Percentiles rank a stretch among this genome's conserved stretches.
Evolutionary conservation across 1,140 invertebrate species (phyloP).

Genomic region (Cydia splendana): DNA sequence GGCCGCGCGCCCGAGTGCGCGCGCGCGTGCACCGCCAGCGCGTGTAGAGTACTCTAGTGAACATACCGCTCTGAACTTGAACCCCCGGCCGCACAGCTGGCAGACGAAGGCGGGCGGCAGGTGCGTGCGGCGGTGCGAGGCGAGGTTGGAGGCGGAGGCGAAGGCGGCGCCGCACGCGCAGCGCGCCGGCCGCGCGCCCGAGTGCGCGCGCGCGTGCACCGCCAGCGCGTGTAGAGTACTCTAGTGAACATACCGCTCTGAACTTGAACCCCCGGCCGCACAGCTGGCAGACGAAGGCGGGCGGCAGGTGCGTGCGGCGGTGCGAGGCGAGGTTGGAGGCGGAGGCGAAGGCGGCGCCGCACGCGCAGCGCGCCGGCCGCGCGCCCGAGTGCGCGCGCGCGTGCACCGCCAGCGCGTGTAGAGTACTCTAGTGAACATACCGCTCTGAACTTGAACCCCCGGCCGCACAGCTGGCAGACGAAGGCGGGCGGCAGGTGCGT

Average conservation of each 20-base stretch:
- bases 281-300: constrained; percentile 39
- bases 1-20: constrained; percentile 82
- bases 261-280: constrained; percentile 44
- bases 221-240: constrained; percentile 56
- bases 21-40: constrained; percentile 78
- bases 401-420: constrained; percentile 76
- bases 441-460: constrained; percentile 42
- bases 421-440: constrained; percentile 30
- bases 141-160: constrained; percentile 61
- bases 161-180: constrained; percentile 70
- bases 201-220: constrained; percentile 79
- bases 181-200: constrained; percentile 81
- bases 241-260: constrained; percentile 37
- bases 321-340: constrained; percentile 53
- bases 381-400: constrained; percentile 81
- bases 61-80: constrained; percentile 44
- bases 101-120: constrained; percentile 42
- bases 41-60: constrained; percentile 8
- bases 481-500: constrained; percentile 41
- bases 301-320: constrained; percentile 41
- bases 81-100: constrained; percentile 38
- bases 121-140: constrained; percentile 44
- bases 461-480: constrained; percentile 42
- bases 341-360: constrained; percentile 70
- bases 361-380: constrained; percentile 78